Conservation (phyloP, 2,888 invertebrate species). For the Lithophane semibrunnea region DNA sequence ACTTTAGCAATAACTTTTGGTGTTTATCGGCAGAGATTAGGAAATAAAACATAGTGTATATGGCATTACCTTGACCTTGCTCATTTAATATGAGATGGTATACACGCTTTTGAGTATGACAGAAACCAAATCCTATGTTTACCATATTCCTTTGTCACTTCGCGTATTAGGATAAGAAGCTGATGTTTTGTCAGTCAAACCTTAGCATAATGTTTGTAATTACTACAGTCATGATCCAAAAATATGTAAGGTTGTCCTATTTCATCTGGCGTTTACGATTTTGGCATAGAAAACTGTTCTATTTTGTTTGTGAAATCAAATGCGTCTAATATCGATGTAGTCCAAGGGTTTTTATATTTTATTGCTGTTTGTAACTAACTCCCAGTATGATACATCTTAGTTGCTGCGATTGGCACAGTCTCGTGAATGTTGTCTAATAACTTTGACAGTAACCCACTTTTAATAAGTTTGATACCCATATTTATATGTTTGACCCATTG, state of each 20-base stretch:
- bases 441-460: constrained; percentile 2
- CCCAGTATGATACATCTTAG: not conserved
- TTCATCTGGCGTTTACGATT: constrained; percentile 37
- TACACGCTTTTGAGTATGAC: constrained; percentile 1
- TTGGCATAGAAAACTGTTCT: constrained; percentile 33
- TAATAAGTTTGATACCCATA: not conserved
- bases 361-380: constrained; percentile 6
- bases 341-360: constrained; percentile 19
- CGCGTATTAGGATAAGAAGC: not conserved
- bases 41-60: constrained; percentile 37
- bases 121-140: not conserved
- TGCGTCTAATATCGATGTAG: constrained; percentile 25
- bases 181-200: not conserved
- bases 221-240: constrained; percentile 13
- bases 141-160: not conserved
- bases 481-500: not conserved
- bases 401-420: not conserved
- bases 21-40: constrained; percentile 36
- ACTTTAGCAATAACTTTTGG: constrained; percentile 43
- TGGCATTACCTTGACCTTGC: constrained; percentile 18
- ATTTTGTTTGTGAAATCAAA: constrained; percentile 23
- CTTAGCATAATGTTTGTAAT: not conserved
- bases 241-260: constrained; percentile 32
- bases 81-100: constrained; percentile 1
- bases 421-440: not conserved